Evolutionary conservation across 1,140 invertebrate species (phyloP).

Genomic region (Meloidogyne chitwoodi): DNA sequence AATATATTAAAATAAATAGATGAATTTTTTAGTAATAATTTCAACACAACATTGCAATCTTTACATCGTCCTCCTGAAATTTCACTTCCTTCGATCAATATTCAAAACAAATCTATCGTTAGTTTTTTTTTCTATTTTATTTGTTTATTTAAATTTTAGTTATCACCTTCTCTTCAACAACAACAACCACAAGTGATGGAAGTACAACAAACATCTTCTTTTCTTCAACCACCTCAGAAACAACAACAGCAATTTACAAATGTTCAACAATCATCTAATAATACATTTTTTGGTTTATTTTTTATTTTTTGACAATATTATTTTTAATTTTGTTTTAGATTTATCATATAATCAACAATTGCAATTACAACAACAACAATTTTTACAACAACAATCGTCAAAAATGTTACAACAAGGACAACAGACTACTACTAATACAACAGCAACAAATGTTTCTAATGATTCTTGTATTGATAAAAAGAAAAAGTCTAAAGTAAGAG

Average conservation of each 20-base stretch:
- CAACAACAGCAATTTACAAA: neutral
- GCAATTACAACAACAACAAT: neutral
- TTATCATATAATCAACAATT: neutral
- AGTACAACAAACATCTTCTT: neutral
- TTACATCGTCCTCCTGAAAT: neutral
- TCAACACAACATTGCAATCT: neutral
- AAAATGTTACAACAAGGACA: neutral
- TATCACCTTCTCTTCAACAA: neutral
- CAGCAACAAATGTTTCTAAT: constrained; percentile 9
- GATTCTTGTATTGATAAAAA: neutral
- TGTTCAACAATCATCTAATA: neutral
- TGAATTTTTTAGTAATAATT: neutral
- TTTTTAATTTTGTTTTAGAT: neutral
- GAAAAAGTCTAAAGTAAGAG: neutral
- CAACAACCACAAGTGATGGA: neutral
- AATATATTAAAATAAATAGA: too few species aligned
- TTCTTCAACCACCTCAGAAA: neutral
- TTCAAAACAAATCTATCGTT: neutral
- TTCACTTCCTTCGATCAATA: neutral
- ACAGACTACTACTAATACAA: neutral
- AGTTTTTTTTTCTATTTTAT: neutral
- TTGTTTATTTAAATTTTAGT: neutral
- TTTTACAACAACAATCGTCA: neutral
- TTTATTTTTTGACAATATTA: neutral
- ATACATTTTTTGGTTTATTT: neutral